Percentiles rank a stretch among this genome's conserved stretches.
phyloP scores from a whole-genome alignment of 2,888 invertebrate species.

The Scaptomyza flava region DNA sequence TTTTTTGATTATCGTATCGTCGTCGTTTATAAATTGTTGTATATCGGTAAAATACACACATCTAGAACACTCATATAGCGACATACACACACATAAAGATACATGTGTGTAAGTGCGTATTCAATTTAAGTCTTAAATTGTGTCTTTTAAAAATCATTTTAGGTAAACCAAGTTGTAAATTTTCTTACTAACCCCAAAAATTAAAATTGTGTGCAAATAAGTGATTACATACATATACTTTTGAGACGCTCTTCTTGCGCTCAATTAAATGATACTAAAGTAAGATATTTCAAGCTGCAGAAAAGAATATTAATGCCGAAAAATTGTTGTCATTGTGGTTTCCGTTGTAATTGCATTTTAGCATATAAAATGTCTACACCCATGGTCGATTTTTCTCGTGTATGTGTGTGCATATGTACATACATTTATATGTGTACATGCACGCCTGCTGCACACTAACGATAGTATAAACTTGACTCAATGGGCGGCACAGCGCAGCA shows the following conservation, averaged over 20 bases:
- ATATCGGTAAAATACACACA: conserved; percentile 77
- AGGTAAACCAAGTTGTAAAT: conserved; percentile 46
- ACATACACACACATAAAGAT: conserved; percentile 43
- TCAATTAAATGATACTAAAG: conserved; percentile 46
- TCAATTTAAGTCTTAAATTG: conserved; percentile 57
- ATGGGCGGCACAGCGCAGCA: conserved; percentile 45
- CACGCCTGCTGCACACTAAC: conserved; percentile 25
- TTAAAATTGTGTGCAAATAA: conserved; percentile 36
- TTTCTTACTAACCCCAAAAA: conserved; percentile 28
- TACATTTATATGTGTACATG: conserved; percentile 14
- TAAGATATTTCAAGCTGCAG: conserved; percentile 44
- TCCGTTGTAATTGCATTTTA: conserved; percentile 32
- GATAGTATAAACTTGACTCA: conserved; percentile 74
- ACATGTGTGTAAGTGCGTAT: conserved; percentile 30
- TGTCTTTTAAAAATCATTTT: conserved; percentile 67
- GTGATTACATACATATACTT: conserved; percentile 37
- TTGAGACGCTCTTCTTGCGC: conserved; percentile 40
- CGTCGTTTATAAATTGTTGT: conserved; percentile 80
- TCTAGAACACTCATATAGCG: conserved; percentile 55
- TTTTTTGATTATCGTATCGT: conserved; percentile 82
- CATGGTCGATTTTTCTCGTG: conserved; percentile 74
- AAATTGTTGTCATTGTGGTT: conserved; percentile 26
- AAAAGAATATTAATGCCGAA: conserved; percentile 21
- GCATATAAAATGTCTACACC: conserved; percentile 67
- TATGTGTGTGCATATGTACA: conserved; percentile 23